These are phyloP conservation scores for Lycocerus yunnanus DNA, from an alignment of 2,888 invertebrate species.

Conservation along the genomic window DNA sequence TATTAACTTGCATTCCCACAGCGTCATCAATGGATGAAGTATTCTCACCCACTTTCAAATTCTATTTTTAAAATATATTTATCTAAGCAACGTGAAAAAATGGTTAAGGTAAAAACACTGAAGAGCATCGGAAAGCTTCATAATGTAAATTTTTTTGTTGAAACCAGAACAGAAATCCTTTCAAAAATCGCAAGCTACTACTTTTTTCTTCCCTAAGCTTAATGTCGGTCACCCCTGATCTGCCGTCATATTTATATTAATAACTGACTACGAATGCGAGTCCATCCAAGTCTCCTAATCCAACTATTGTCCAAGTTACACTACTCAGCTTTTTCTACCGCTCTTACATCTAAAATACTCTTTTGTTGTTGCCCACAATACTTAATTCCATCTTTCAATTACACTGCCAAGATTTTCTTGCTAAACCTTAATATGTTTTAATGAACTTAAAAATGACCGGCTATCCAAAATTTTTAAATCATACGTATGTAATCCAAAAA, in stretches of 20 bases:
- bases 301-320: constrained; percentile 41
- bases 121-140: background rate
- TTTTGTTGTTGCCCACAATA: constrained; percentile 41
- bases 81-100: constrained; percentile 1
- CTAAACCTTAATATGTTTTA: constrained; percentile 40
- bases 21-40: background rate
- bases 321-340: constrained; percentile 39
- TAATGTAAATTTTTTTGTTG: background rate
- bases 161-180: background rate
- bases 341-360: constrained; percentile 42
- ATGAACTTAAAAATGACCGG: constrained; percentile 34
- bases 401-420: constrained; percentile 35
- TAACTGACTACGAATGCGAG: constrained; percentile 28
- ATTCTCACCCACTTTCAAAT: background rate
- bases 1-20: constrained; percentile 5
- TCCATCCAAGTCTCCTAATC: constrained; percentile 40
- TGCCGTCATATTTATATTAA: constrained; percentile 32
- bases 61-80: background rate
- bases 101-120: background rate
- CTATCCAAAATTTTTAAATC: background rate
- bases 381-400: constrained; percentile 47
- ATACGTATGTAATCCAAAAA: background rate
- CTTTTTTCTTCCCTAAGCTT: background rate
- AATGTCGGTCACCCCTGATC: background rate
- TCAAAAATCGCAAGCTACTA: background rate